These are phyloP conservation scores for Drosophila mauritiana DNA, from an alignment of 1,140 invertebrate genomes.

Conservation along the genomic window DNA sequence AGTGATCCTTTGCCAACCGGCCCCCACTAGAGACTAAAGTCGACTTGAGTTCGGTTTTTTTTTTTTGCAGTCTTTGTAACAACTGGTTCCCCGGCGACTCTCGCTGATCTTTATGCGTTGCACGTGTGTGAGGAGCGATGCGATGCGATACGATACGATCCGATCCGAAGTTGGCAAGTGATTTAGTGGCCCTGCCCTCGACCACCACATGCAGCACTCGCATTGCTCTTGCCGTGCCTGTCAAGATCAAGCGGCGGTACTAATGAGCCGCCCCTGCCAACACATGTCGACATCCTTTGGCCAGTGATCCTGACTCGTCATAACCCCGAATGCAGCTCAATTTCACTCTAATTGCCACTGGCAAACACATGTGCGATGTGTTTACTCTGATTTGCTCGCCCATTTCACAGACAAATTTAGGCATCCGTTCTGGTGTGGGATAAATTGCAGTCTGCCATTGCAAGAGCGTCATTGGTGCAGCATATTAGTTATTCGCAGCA, in stretches of 20 bases:
- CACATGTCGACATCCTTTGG: constrained; percentile 61
- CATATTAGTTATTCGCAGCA: constrained; percentile 54
- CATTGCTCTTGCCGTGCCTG: constrained; percentile 15
- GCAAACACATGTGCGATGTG: constrained; percentile 53
- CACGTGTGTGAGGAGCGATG: constrained; percentile 44
- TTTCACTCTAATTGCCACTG: constrained; percentile 51
- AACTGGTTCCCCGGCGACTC: constrained; percentile 58
- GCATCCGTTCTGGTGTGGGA: constrained; percentile 37
- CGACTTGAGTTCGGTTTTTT: constrained; percentile 5
- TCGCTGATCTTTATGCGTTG: constrained; percentile 57
- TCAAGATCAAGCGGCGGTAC: constrained; percentile 53
- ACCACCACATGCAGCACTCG: constrained; percentile 33
- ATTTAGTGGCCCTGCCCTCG: constrained; percentile 53
- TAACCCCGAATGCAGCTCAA: constrained; percentile 27
- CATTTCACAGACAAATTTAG: constrained; percentile 37
- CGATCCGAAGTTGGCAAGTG: constrained; percentile 22
- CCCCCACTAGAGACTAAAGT: constrained; percentile 51
- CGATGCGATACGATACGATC: background rate
- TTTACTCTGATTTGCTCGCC: constrained; percentile 63
- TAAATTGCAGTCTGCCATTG: constrained; percentile 59
- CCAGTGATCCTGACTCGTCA: constrained; percentile 27
- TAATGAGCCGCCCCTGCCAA: constrained; percentile 52
- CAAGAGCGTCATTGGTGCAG: constrained; percentile 44
- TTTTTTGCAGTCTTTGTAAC: constrained; percentile 27
- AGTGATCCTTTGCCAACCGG: constrained; percentile 60